phyloP scores from a whole-genome alignment of 1,140 invertebrate species.

The Brachionus asplanchnoidis region DNA sequence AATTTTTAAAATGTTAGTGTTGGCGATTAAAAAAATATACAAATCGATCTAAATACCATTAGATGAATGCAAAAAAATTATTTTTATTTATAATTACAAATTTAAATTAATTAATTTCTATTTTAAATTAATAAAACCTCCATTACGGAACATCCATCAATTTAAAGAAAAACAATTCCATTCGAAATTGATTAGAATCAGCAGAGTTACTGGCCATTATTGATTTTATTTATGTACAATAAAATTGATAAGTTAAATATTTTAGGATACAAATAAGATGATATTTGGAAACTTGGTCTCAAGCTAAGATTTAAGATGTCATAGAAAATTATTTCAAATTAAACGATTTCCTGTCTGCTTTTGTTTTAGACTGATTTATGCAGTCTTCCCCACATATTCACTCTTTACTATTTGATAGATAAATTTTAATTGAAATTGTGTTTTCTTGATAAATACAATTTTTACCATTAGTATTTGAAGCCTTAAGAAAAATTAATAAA shows the following conservation, averaged over 20 bases:
- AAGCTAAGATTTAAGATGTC: conserved; percentile 12
- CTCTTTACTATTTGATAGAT: neutral
- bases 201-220: neutral
- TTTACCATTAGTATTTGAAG: neutral
- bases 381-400: neutral
- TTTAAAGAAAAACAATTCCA: neutral
- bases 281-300: conserved; percentile 1
- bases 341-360: conserved; percentile 8
- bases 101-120: conserved; percentile 10
- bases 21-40: neutral
- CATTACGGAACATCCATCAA: neutral
- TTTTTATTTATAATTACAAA: neutral
- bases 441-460: neutral
- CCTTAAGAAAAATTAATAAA: neutral
- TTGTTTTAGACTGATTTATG: neutral
- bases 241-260: conserved; percentile 9
- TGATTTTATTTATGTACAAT: conserved; percentile 30
- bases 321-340: conserved; percentile 11
- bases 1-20: neutral
- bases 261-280: neutral
- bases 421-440: neutral
- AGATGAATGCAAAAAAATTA: neutral
- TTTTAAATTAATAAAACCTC: neutral
- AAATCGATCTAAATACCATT: neutral
- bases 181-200: neutral